phyloP scores from a whole-genome alignment of 2,113 vertebrate species.

The Pollachius pollachius region DNA sequence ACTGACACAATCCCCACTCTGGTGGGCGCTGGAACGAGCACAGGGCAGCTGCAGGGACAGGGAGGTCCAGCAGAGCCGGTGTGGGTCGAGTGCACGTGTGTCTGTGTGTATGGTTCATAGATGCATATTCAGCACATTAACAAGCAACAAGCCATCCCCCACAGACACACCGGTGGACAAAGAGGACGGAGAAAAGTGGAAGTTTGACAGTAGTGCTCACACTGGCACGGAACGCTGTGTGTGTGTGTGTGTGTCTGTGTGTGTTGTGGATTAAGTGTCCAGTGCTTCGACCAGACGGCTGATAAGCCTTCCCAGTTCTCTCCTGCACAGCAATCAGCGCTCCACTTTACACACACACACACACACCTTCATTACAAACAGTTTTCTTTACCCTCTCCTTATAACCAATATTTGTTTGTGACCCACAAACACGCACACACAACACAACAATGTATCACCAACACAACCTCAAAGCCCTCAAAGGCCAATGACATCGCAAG shows the following conservation, averaged over 20 bases:
- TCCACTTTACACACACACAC: slow-evolving; percentile 3
- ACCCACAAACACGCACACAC: no score
- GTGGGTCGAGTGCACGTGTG: background rate
- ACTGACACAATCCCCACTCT: background rate
- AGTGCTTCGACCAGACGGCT: slow-evolving; percentile 42
- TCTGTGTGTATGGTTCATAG: slow-evolving; percentile 2
- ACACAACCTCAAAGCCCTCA: no score
- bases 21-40: background rate
- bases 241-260: no score
- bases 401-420: no score
- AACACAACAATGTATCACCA: no score
- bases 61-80: background rate
- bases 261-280: slow-evolving; percentile 41
- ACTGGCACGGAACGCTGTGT: background rate
- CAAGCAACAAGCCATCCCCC: background rate
- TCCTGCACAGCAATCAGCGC: slow-evolving; percentile 40
- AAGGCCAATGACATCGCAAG: background rate
- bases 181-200: background rate
- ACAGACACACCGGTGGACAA: slow-evolving; percentile 13
- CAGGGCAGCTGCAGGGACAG: no score
- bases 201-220: no score
- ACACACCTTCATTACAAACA: background rate
- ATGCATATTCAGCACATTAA: slow-evolving; percentile 11
- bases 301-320: slow-evolving; percentile 42
- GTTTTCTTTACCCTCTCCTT: no score